Percentiles rank a stretch among this genome's conserved stretches.
These are phyloP conservation scores for Polyommatus icarus DNA, from an alignment of 2,888 invertebrate species.

Conservation along the genomic window DNA sequence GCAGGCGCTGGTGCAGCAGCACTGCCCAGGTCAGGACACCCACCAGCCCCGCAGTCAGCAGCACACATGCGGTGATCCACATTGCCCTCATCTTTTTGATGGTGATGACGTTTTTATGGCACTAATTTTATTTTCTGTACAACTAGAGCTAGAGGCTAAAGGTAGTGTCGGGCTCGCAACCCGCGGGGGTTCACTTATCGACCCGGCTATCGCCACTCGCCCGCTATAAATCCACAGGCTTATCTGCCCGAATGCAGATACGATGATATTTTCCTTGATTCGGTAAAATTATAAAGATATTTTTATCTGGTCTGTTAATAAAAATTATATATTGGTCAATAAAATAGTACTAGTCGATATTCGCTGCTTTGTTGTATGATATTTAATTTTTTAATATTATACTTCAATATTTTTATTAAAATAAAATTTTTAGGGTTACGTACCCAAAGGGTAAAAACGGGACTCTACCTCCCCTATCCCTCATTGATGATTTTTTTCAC, in stretches of 20 bases:
- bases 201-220: background rate
- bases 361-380: background rate
- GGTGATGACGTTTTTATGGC: background rate
- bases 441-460: no score
- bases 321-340: background rate
- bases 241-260: background rate
- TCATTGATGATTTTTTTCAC: no score
- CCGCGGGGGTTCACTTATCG: background rate
- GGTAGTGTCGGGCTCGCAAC: background rate
- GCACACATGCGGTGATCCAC: conserved; percentile 48
- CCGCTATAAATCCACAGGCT: conserved; percentile 2
- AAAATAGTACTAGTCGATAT: background rate
- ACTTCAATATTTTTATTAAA: no score
- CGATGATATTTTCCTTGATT: background rate
- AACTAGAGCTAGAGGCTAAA: background rate
- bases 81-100: conserved; percentile 40
- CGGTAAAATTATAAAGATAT: background rate
- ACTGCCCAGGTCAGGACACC: conserved; percentile 64
- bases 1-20: conserved; percentile 48
- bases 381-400: background rate
- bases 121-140: background rate
- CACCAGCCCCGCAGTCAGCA: conserved; percentile 55
- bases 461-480: no score
- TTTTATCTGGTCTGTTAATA: background rate
- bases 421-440: no score